Evolutionary conservation across 1,140 invertebrate genomes (phyloP), one percentile per base, ranked within the genome.

Genomic region (Ectropis grisescens): DNA sequence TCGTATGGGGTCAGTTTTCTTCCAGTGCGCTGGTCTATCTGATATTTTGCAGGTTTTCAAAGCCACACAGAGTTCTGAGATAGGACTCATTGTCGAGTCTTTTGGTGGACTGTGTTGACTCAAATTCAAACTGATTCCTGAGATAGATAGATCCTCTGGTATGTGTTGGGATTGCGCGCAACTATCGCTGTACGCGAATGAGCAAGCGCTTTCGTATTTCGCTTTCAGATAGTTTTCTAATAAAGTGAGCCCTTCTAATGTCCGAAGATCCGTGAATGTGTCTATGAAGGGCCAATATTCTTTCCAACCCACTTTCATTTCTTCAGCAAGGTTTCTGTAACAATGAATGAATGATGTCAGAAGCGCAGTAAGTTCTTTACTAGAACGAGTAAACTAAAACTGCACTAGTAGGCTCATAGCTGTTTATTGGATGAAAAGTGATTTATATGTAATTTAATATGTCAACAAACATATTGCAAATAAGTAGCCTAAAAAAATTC

Each of bases 281-380:
- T 92, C 88, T 3, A 97, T 76, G 65, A 97, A 97, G 1, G 90
- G 87, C 94, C 95, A 97, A 68, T 93, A 94, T 64, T 97, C 95
- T 43, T 88, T 90, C 94, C 94, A 97, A n/a, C 84, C 82, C 0
- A 95, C 83, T 15, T 90, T 86, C 62, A 88, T 86, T 61, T 93
- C 84, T 44, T 88, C 85, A 1, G 94, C 94, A 42, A 96, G 58
- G 37, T 88, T 85, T 44, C 93, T 91, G 61, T 16, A 79, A 75
- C 29, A 3, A 35, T 7, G n/a, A n/a, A n/a, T n/a, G n/a, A n/a
- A n/a, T n/a, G n/a, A 19, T 16, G 7, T 10, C 14, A 1, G 11
- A 33, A 11, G 11, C 29, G 12, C 12, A 7, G 19, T 13, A n/a
- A n/a, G n/a, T n/a, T n/a, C n/a, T n/a, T n/a, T n/a, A n/a, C n/a